Evolutionary conservation across 2,888 invertebrate species (phyloP).

Genomic region (Trissolcus brochymenae): DNA sequence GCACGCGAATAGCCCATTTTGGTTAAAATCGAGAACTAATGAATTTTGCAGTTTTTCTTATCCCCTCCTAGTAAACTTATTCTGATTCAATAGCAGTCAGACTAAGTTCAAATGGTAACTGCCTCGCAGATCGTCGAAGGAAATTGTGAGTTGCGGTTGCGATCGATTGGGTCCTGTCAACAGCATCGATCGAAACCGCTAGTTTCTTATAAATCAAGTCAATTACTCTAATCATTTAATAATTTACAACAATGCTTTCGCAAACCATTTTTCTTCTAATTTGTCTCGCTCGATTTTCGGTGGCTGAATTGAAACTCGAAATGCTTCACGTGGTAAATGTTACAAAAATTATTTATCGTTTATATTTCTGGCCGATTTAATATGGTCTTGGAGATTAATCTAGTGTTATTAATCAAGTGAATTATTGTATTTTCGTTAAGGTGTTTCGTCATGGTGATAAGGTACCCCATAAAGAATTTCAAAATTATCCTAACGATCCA

Average conservation of each 20-base stretch:
- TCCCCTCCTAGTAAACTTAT: constrained; percentile 63
- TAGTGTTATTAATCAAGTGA: not conserved
- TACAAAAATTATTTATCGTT: not conserved
- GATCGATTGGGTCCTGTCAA: constrained; percentile 49
- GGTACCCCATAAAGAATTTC: constrained; percentile 78
- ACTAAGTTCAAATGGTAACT: constrained; percentile 62
- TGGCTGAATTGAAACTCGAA: constrained; percentile 61
- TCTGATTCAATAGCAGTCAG: constrained; percentile 60
- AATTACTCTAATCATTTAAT: constrained; percentile 11
- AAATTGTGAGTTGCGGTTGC: constrained; percentile 63
- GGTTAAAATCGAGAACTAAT: constrained; percentile 42
- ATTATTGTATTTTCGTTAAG: constrained; percentile 65
- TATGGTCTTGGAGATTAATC: not conserved
- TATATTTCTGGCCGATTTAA: constrained; percentile 9
- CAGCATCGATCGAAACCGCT: constrained; percentile 37
- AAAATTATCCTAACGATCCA: constrained; percentile 78
- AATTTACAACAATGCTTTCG: constrained; percentile 31
- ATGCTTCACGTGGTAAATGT: constrained; percentile 71
- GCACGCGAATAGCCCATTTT: constrained; percentile 32
- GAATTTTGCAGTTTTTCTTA: constrained; percentile 59
- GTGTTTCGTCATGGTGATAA: constrained; percentile 81
- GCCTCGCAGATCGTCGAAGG: constrained; percentile 63
- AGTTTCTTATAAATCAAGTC: constrained; percentile 17
- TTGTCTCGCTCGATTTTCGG: constrained; percentile 23
- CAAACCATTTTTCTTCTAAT: constrained; percentile 35